Evolutionary conservation across 37 sponge, comb jelly and placozoan species (phyloP), one percentile per base, ranked within the genome.

Genomic region (Beroe forskalii): DNA sequence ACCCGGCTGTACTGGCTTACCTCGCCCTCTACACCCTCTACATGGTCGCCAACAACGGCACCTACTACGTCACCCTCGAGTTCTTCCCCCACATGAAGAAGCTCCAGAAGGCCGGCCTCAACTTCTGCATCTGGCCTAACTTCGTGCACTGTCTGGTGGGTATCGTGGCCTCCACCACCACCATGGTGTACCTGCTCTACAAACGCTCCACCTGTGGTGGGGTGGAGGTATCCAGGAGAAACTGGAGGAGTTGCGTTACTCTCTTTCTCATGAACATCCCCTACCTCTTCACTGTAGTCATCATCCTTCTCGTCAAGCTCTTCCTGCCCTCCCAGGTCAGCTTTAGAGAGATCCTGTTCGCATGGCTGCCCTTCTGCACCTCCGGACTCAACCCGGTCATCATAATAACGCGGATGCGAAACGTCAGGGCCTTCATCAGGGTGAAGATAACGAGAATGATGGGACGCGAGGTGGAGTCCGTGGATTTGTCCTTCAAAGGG

Each of bases 121-220:
- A 69, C 72, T 8, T 69, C 37, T 69, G 72, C 38, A 69, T 69
- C 4, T 69, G 72, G 72, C 39, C 72, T 8, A 69, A 69, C 72
- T 69, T 69, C 72, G 38, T 69, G 9, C 72, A 69, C 72, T 69
- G 72, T 69, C 72, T 69, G 72, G 32, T 69, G 4, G 72, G 72
- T 2, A 69, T 69, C 17, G 12, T 9, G 6, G 72, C 72, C 19
- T 69, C 72, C 2, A 69, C 72, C 72, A 69, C 72, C 39, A 69
- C 72, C 32, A 32, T 69, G 17, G 17, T 69, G 8, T 69, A 36
- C 72, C 38, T 69, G 39, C 38, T 69, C 37, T 14, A 69, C 72
- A 69, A 69, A 37, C 27, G 32, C 1, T 20, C 37, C 1, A 32
- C 17, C 38, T 37, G 37, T 2, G 72, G 72, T 14, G 72, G 32